Conservation (phyloP, 2,797 vertebrate genomes). For the Artibeus jamaicensis region DNA sequence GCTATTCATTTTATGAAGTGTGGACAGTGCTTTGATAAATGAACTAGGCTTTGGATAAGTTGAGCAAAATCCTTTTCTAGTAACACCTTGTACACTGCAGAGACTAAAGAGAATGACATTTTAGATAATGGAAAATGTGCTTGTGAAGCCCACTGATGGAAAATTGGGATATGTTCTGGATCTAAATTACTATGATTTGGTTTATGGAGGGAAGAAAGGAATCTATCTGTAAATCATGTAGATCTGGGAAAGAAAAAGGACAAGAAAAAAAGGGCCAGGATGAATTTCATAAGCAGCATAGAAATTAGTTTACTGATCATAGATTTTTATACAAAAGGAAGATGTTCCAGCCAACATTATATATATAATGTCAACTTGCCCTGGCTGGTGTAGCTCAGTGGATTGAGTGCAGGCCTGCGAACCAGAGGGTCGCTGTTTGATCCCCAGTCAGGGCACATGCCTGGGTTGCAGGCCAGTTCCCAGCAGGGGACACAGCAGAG, state of each 20-base stretch:
- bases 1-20: slow-evolving; percentile 50
- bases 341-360: not conserved
- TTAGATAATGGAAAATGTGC: slow-evolving; percentile 21
- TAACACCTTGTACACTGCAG: not conserved
- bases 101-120: slow-evolving; percentile 24
- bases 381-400: no score
- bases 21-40: slow-evolving; percentile 59
- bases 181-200: not conserved
- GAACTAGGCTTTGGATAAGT: slow-evolving; percentile 30
- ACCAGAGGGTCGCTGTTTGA: no score
- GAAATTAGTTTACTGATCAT: not conserved
- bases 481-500: no score
- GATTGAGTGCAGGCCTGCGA: no score
- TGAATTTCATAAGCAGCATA: not conserved
- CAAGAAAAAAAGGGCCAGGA: not conserved
- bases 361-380: not conserved
- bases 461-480: no score
- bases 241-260: not conserved
- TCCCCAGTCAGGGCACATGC: no score
- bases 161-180: not conserved
- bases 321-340: slow-evolving; percentile 37
- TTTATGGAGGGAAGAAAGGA: not conserved
- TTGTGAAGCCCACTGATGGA: not conserved
- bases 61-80: slow-evolving; percentile 45
- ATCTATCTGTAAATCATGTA: slow-evolving; percentile 19